Conservation (phyloP, 2,797 vertebrate species). For the Chloroceryle amazona region DNA sequence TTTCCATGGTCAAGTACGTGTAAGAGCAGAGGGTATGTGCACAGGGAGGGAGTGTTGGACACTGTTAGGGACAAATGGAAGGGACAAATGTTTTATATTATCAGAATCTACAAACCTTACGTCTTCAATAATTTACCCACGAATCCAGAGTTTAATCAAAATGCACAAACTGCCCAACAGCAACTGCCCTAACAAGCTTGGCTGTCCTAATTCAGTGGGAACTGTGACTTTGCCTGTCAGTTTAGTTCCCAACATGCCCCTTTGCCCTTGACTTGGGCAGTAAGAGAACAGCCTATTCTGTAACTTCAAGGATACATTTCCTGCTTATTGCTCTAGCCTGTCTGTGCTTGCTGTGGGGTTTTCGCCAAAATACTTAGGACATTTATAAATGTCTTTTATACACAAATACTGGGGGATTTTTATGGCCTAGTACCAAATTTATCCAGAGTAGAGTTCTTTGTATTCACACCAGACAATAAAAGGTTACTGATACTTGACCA, state of each 20-base stretch:
- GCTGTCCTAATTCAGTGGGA: not conserved
- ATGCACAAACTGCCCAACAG: not conserved
- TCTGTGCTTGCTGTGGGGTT: not conserved
- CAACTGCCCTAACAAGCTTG: not conserved
- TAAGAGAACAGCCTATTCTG: not conserved
- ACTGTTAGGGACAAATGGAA: not conserved
- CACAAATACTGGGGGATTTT: not conserved
- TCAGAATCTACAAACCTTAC: not conserved
- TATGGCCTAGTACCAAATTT: not conserved
- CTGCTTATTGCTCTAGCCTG: not conserved
- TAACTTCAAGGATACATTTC: not conserved
- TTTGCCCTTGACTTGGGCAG: not conserved
- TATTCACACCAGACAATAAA: not conserved
- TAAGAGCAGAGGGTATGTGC: not conserved
- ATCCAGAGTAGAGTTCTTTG: not conserved
- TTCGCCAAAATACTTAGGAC: slow-evolving; percentile 25
- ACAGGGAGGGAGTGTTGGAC: not conserved
- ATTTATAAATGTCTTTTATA: not conserved
- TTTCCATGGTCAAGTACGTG: not conserved
- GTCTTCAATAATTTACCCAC: not conserved
- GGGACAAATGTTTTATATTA: not conserved
- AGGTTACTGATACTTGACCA: not conserved
- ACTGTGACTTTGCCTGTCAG: not conserved
- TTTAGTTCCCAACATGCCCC: not conserved
- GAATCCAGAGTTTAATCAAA: not conserved